Evolutionary conservation across 2,113 vertebrate species (phyloP).

Genomic region (Hippolais icterina): DNA sequence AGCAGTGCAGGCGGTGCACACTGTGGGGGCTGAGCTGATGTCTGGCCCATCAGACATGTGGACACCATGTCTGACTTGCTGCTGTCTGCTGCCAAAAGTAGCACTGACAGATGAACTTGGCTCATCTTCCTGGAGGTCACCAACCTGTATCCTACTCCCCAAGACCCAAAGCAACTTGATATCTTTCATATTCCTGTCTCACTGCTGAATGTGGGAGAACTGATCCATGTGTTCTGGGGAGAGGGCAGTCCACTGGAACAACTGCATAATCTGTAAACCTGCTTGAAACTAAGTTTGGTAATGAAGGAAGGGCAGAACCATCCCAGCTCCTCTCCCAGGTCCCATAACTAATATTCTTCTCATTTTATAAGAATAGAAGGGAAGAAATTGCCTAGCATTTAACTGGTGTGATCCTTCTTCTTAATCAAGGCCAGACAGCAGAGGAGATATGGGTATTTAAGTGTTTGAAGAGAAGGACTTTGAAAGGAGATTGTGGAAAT

Average conservation of each 20-base stretch:
- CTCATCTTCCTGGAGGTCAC: background rate
- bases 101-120: background rate
- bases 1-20: rapidly evolving
- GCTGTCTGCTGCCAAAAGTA: background rate
- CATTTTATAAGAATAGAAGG: background rate
- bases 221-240: background rate
- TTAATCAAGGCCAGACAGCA: background rate
- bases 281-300: background rate
- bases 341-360: background rate
- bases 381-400: background rate
- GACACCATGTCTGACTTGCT: rapidly evolving
- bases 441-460: background rate
- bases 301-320: background rate
- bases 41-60: rapidly evolving
- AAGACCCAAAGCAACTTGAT: background rate
- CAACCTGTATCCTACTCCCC: background rate
- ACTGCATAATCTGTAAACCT: background rate
- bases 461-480: background rate
- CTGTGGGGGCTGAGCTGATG: rapidly evolving
- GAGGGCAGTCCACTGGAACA: background rate
- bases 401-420: background rate
- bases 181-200: background rate
- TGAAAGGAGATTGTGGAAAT: background rate
- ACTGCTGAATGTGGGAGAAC: background rate
- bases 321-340: background rate